phyloP scores from a whole-genome alignment of 2,888 invertebrate genomes.

The Stramonita haemastoma region DNA sequence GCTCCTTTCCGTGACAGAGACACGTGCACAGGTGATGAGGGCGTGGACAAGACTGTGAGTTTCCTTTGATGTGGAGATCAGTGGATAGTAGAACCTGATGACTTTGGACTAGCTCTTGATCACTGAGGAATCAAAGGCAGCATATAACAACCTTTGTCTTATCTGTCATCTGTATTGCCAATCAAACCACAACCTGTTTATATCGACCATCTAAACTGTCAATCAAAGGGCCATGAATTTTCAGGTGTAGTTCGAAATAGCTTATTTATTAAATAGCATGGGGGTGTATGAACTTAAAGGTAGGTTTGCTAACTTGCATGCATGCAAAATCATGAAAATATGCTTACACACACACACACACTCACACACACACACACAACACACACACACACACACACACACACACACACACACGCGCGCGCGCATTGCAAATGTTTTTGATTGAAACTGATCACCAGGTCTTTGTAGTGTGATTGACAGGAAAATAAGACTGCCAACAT shows the following conservation, averaged over 20 bases:
- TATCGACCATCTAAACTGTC: too few relatives aligned
- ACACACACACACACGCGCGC: not conserved
- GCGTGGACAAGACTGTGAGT: not conserved
- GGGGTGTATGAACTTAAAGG: not conserved
- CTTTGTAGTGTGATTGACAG: not conserved
- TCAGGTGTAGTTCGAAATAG: too few relatives aligned
- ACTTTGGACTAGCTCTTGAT: too few relatives aligned
- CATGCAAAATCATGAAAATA: not conserved
- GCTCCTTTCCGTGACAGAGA: too few relatives aligned
- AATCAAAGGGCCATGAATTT: too few relatives aligned
- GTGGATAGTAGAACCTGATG: too few relatives aligned
- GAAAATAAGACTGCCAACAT: not conserved
- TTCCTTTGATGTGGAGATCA: not conserved
- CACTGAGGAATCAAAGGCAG: too few relatives aligned
- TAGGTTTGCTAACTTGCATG: not conserved
- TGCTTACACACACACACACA: slow-evolving; percentile 20
- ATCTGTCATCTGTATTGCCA: too few relatives aligned
- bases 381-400: slow-evolving; percentile 20
- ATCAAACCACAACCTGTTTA: too few relatives aligned
- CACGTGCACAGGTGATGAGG: not conserved
- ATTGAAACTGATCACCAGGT: not conserved
- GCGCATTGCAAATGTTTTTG: not conserved
- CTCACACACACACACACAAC: not conserved
- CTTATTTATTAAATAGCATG: not conserved
- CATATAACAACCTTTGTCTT: too few relatives aligned